Base-by-base conservation (phyloP, 2,113 vertebrate genomes). In the Sialia sialis region DNA sequence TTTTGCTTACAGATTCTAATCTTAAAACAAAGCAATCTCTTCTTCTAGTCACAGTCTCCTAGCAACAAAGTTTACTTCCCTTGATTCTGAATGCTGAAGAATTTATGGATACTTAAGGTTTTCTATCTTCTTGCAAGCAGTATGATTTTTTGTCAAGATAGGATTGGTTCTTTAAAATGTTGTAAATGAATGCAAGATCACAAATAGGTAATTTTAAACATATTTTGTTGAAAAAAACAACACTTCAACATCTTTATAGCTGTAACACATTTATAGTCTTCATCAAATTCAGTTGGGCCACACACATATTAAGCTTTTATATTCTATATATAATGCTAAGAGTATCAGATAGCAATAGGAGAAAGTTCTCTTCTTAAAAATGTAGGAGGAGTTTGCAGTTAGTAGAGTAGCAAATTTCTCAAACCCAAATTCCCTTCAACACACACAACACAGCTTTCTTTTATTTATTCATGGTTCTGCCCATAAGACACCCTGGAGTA, bases 1-100 rank as follows among this genome's bases (percentile, higher is more conserved):
- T 89, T 94, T 94, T 94, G 81, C 62, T 94, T 94, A 82, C 49
- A 89, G 74, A 66, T 76, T 89, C 54, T 64, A 69, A 92, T 91
- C 70, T 92, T 94, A 70, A 87, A 90, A 91, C 81, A 94, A 93
- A 93, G 41, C 56, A 73, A 46, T 73, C 14, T 92, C 38, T 73
- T 55, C 9, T 88, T 81, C 60, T 52, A 74, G 70, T 19, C 34
- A 75, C 34, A 29, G 81, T 96, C 44, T 91, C 94, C 89, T 94
- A 94, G 94, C 94, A 96, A 96, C 94, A 76, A 69, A 82, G 27
- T 27, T 92, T 64, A 41, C 30, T 82, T 73, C 7, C 20, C 51
- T 75, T 21, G 5, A 58, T 92, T 91, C 54, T 27, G 44, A 76
- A 58, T 73, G 54, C 10, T 43, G 29, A 89, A 76, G 79, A 94